Evolutionary conservation across 2,888 invertebrate species (phyloP).

Genomic region (Brenthis ino): DNA sequence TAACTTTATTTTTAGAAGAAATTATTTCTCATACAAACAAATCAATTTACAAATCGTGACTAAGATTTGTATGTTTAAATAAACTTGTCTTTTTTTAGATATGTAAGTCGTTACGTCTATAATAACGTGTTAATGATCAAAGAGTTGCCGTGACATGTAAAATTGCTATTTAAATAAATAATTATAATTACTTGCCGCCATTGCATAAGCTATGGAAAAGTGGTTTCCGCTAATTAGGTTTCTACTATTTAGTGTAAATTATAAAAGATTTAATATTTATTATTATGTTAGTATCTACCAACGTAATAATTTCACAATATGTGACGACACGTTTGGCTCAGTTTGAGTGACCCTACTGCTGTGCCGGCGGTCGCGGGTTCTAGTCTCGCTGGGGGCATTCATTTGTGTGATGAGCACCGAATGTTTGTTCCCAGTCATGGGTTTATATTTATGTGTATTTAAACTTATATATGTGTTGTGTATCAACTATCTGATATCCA

Average conservation of each 20-base stretch:
- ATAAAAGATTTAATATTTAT: too few species aligned
- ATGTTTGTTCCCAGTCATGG: too few species aligned
- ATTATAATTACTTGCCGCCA: constrained; percentile 24
- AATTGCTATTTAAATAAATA: constrained; percentile 12
- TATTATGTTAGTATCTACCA: too few species aligned
- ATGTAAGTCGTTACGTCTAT: background rate
- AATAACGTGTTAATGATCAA: constrained; percentile 6
- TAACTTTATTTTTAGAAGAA: constrained; percentile 12
- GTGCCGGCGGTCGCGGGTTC: too few species aligned
- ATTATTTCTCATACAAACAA: background rate
- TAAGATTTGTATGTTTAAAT: constrained; percentile 4
- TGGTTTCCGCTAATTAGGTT: constrained; percentile 4
- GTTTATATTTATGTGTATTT: too few species aligned
- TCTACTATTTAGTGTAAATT: constrained; percentile 9
- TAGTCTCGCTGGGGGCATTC: too few species aligned
- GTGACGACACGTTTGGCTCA: too few species aligned
- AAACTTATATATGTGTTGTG: too few species aligned
- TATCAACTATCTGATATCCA: too few species aligned
- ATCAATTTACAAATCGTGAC: constrained; percentile 10
- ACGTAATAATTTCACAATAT: too few species aligned
- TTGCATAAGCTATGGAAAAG: constrained; percentile 20
- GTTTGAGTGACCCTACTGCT: too few species aligned
- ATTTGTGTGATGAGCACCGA: too few species aligned
- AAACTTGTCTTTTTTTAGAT: background rate
- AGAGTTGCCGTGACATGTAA: background rate